Evolutionary conservation across 2,113 vertebrate genomes (phyloP).

Genomic region (Micronycteris hirsuta): DNA sequence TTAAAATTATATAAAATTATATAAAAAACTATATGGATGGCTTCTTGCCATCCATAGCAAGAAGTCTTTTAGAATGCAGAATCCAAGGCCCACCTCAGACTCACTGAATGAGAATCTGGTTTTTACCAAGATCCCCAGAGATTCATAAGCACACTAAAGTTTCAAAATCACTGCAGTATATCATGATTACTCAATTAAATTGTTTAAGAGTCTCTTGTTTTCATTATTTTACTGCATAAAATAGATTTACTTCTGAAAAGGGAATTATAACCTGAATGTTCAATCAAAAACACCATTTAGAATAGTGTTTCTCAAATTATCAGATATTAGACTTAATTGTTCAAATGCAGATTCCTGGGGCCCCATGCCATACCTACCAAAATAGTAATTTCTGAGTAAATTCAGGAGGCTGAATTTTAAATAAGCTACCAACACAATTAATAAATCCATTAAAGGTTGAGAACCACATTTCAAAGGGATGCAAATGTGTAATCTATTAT

Average conservation of each 20-base stretch:
- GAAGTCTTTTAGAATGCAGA: neutral
- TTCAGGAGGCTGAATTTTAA: neutral
- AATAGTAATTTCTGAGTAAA: neutral
- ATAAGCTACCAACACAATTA: neutral
- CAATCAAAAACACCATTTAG: neutral
- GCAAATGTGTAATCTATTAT: neutral
- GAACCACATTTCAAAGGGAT: neutral
- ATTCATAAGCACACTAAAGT: neutral
- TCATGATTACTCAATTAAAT: neutral
- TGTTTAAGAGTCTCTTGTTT: neutral
- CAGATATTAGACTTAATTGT: neutral
- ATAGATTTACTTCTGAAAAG: neutral
- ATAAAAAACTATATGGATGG: no score
- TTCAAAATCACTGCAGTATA: neutral
- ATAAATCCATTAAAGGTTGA: neutral
- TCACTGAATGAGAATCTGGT: neutral
- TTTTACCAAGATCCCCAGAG: neutral
- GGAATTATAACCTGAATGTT: neutral
- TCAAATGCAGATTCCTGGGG: neutral
- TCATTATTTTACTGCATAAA: neutral
- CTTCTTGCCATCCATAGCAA: no score
- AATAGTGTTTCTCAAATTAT: neutral
- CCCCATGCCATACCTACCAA: neutral
- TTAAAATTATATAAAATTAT: no score
- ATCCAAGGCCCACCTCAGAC: neutral